phyloP scores from a whole-genome alignment of 2,888 invertebrate genomes.

The Girardia tigrina region DNA sequence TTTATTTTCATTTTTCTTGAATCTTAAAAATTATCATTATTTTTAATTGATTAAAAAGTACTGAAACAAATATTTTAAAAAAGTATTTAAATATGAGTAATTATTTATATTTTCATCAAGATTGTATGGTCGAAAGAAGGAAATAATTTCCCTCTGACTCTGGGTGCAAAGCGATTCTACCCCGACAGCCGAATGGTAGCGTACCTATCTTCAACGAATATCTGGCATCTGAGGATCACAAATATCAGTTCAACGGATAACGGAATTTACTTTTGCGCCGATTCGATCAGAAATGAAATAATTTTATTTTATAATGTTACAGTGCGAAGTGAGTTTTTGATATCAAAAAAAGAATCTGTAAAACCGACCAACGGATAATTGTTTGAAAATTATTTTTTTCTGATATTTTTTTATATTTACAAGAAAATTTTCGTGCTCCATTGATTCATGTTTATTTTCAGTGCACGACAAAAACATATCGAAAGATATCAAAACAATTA shows the following conservation, averaged over 20 bases:
- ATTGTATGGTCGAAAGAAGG: conserved; percentile 12
- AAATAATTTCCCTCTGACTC: background rate
- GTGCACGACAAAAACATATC: background rate
- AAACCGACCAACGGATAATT: background rate
- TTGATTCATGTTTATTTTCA: background rate
- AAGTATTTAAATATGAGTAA: no score
- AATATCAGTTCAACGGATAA: background rate
- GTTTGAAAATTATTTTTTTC: background rate
- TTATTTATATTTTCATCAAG: no score
- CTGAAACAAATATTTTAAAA: no score
- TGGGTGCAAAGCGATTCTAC: background rate
- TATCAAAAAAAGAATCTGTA: background rate
- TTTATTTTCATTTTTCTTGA: no score
- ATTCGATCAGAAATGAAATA: background rate
- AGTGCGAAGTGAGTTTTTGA: background rate
- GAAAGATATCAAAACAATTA: background rate
- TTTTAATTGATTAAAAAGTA: no score
- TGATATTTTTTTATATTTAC: background rate
- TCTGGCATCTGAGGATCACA: background rate
- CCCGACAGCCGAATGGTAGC: background rate
- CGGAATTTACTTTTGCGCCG: background rate
- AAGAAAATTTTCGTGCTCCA: background rate
- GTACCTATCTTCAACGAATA: background rate
- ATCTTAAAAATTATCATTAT: no score
- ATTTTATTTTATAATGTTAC: background rate